These are phyloP conservation scores for Ennomos fuscantarius DNA, from an alignment of 2,888 invertebrate species.

Conservation along the genomic window DNA sequence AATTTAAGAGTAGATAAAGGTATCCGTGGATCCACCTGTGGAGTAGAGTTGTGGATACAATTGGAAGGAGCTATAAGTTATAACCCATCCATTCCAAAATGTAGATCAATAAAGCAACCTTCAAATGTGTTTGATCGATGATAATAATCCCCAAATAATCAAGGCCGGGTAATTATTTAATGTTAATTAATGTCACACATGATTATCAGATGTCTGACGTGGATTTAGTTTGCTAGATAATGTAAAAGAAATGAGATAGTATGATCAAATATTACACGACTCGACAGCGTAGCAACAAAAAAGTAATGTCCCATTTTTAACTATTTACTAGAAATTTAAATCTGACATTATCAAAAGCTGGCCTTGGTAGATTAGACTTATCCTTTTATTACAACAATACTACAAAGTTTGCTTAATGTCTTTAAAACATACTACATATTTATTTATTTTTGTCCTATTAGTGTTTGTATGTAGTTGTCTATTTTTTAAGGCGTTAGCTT, in stretches of 20 bases:
- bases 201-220: conserved; percentile 18
- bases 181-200: conserved; percentile 24
- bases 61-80: too few species aligned
- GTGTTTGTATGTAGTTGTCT: too few species aligned
- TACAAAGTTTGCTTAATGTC: conserved; percentile 2
- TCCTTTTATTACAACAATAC: conserved; percentile 7
- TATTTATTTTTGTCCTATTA: too few species aligned
- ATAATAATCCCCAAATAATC: conserved; percentile 27
- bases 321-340: conserved; percentile 27
- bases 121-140: conserved; percentile 32
- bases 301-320: conserved; percentile 18
- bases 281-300: not conserved
- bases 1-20: too few species aligned
- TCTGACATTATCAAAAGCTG: conserved; percentile 23
- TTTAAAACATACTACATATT: not conserved
- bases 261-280: not conserved
- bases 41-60: too few species aligned
- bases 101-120: conserved; percentile 4
- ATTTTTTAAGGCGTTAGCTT: too few species aligned
- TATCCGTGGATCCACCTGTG: too few species aligned
- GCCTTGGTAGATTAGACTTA: conserved; percentile 7
- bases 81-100: not conserved
- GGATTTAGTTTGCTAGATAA: conserved; percentile 11
- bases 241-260: conserved; percentile 4
- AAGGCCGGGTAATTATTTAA: conserved; percentile 23